Base-by-base conservation (phyloP, 2,113 vertebrate species). In the Misgurnus anguillicaudatus region DNA sequence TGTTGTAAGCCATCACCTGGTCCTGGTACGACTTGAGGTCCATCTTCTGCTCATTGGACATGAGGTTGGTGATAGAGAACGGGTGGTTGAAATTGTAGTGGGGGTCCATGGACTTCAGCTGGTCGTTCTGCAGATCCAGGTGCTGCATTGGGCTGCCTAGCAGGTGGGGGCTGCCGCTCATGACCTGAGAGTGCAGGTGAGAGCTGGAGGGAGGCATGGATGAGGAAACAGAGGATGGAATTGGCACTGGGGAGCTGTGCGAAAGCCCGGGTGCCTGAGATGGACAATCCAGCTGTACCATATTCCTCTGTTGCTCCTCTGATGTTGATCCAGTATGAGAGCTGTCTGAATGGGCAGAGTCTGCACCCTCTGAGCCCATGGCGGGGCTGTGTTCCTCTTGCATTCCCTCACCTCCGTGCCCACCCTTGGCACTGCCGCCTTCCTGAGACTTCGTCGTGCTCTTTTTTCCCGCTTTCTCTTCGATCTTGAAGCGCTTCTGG, bases 11-110 rank as follows among this genome's bases (percentile, higher is more conserved):
- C 91, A 94, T 92, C 71, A 94, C 86, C 86, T 94, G 94, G 82
- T 95, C 94, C 87, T 94, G 93, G 78, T 94, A 94, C 81, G 90
- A 91, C 88, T 95, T 95, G 57, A 94, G 89, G 88, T 95, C 94
- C 87, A 94, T 92, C 89, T 94, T 94, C 92, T 96, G 95, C 89
- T 96, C 95, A 0, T 94, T 93, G 84, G 93, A 96, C 95, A 97
- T 94, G 85, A 96, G 90, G 83, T 96, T 97, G 87, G 94, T 96
- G 87, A 96, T 97, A 87, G 95, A 96, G 89, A 97, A 97, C 0
- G 95, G 95, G 78, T 97, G 95, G 87, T 95, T 96, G 90, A 97
- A 96, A 90, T 96, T 96, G 89, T 95, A 97, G 82, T 95, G 94
- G 0, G 93, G 94, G 61, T 96, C 95, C 86, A 96, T 88, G 61